phyloP scores from a whole-genome alignment of 2,113 vertebrate species.

The Pipra filicauda region DNA sequence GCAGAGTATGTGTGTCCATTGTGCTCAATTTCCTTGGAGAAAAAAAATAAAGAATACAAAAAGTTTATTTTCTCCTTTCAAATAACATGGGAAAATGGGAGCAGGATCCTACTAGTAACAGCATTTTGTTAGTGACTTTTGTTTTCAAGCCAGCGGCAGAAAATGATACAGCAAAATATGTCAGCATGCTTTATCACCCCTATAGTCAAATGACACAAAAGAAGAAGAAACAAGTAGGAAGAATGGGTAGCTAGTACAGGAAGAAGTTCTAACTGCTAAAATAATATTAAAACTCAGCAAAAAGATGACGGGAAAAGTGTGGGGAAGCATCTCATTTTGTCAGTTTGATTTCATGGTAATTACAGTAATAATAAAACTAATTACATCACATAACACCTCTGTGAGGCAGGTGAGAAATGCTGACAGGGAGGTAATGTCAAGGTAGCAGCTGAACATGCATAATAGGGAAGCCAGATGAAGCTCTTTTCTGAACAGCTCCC shows the following conservation, averaged over 20 bases:
- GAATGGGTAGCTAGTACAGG: not conserved
- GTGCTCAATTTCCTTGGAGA: not conserved
- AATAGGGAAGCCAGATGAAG: not conserved
- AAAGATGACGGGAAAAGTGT: not conserved
- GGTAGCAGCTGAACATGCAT: conserved; percentile 2
- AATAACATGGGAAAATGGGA: not conserved
- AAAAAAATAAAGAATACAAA: not conserved
- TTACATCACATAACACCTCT: conserved; percentile 44
- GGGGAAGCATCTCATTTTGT: not conserved
- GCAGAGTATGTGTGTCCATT: not conserved
- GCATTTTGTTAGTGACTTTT: not conserved
- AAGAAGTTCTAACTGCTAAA: not conserved
- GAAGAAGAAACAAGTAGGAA: not conserved
- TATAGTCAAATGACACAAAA: not conserved
- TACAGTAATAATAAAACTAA: conserved; percentile 47
- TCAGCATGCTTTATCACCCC: not conserved
- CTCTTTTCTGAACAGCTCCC: not conserved
- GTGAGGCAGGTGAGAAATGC: conserved; percentile 30
- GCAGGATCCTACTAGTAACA: not conserved
- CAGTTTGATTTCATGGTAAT: conserved; percentile 30
- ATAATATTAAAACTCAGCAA: conserved; percentile 7
- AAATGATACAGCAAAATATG: not conserved
- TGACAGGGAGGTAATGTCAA: conserved; percentile 23
- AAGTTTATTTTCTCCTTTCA: not conserved
- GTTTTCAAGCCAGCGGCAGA: not conserved